phyloP scores from a whole-genome alignment of 2,888 invertebrate species.

The Orthosia incerta region DNA sequence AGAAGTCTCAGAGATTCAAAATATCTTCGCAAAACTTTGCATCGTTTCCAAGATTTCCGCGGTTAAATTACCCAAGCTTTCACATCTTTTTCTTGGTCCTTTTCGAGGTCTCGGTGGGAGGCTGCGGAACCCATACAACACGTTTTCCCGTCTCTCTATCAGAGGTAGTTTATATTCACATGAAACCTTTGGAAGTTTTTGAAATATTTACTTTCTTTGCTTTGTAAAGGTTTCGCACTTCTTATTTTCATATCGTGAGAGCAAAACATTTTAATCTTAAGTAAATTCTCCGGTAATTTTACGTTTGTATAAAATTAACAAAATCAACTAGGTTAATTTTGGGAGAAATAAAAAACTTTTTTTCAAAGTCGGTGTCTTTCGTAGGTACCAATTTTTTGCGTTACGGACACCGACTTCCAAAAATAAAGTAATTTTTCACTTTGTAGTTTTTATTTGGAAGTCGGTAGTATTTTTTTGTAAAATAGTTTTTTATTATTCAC shows the following conservation, averaged over 20 bases:
- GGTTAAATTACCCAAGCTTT: conserved; percentile 70
- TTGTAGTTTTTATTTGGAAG: no score
- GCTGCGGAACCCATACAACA: conserved; percentile 56
- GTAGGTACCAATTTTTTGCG: no score
- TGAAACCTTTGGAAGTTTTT: conserved; percentile 47
- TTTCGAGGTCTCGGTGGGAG: conserved; percentile 55
- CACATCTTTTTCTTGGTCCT: conserved; percentile 59
- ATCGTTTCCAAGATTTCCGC: conserved; percentile 75
- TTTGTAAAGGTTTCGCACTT: background rate
- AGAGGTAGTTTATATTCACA: conserved; percentile 59
- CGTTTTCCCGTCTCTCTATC: conserved; percentile 56
- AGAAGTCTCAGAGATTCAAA: conserved; percentile 74
- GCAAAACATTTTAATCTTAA: conserved; percentile 17
- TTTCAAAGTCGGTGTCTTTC: no score
- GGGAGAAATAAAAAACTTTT: no score
- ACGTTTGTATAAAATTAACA: no score
- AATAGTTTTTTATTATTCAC: no score
- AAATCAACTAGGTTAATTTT: no score
- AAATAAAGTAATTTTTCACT: no score
- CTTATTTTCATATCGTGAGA: conserved; percentile 13
- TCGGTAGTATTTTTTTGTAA: no score
- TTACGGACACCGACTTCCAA: no score
- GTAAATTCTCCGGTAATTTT: background rate
- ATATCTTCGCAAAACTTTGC: conserved; percentile 73
- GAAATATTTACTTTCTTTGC: conserved; percentile 46